Conservation (phyloP, 2,888 invertebrate genomes). For the Eilema sororculum region DNA sequence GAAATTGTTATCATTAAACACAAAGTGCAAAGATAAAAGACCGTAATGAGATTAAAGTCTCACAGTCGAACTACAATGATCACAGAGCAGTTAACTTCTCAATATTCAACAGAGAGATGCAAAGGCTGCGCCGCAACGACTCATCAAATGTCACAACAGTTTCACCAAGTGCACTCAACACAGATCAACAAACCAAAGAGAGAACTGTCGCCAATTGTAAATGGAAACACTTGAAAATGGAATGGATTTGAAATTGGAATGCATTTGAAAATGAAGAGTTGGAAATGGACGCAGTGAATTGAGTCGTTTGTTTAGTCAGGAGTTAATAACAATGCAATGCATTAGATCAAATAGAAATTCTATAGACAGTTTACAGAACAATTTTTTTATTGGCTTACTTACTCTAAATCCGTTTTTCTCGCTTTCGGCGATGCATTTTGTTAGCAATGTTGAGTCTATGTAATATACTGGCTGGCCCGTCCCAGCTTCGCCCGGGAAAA, state of each 20-base stretch:
- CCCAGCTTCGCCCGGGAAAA: too few relatives aligned
- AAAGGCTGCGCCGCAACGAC: conserved; percentile 1
- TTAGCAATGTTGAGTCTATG: too few relatives aligned
- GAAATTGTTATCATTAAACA: too few relatives aligned
- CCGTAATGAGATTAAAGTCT: neutral
- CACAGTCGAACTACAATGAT: neutral
- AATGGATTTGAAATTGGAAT: neutral
- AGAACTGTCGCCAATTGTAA: conserved; percentile 2
- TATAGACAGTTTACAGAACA: neutral
- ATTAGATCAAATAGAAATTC: too few relatives aligned
- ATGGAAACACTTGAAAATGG: neutral
- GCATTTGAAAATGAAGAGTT: neutral
- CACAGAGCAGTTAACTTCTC: neutral
- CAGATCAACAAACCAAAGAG: neutral
- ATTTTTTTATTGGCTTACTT: too few relatives aligned
- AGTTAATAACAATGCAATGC: neutral
- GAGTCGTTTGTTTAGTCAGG: neutral
- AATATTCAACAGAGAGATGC: neutral
- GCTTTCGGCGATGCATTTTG: too few relatives aligned
- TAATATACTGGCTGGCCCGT: too few relatives aligned
- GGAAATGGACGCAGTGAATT: neutral
- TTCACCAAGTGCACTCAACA: conserved; percentile 1
- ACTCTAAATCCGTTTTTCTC: too few relatives aligned
- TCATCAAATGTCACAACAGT: conserved; percentile 2
- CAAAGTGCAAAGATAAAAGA: too few relatives aligned